Evolutionary conservation across 2,888 invertebrate genomes (phyloP).

Genomic region (Acanthosepion lycidas): DNA sequence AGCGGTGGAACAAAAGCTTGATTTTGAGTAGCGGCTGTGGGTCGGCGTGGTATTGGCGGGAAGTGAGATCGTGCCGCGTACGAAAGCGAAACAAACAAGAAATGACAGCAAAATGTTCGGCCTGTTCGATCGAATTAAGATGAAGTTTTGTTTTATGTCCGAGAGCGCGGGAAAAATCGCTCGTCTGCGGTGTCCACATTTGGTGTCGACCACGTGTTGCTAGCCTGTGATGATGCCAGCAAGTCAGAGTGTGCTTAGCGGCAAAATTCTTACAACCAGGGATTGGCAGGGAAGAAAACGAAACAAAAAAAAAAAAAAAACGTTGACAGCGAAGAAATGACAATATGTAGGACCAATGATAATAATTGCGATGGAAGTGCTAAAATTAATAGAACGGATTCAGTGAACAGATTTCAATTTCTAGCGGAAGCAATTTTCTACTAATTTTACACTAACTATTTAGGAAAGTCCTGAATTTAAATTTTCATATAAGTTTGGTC

Average conservation of each 20-base stretch:
- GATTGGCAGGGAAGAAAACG: not conserved
- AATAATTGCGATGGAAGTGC: too few species aligned
- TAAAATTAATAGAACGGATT: too few species aligned
- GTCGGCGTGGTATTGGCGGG: not conserved
- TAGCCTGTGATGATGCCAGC: not conserved
- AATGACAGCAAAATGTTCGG: constrained; percentile 18
- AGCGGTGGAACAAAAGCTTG: not conserved
- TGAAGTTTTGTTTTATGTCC: not conserved
- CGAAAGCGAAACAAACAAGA: not conserved
- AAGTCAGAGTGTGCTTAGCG: not conserved
- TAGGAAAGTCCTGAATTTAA: too few species aligned
- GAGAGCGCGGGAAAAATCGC: not conserved
- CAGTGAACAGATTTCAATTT: too few species aligned
- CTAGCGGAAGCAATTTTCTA: too few species aligned
- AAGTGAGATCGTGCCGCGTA: not conserved
- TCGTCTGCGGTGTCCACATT: not conserved
- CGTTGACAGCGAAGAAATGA: too few species aligned
- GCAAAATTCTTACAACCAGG: not conserved
- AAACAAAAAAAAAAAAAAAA: too few species aligned
- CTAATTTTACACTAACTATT: too few species aligned
- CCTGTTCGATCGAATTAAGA: not conserved
- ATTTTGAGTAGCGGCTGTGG: not conserved
- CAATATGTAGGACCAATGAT: too few species aligned
- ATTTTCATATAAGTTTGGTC: too few species aligned
- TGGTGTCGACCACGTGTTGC: not conserved